Evolutionary conservation across 2,888 invertebrate species (phyloP), one percentile per base, ranked within the genome.

Genomic region (Polydrusus pterygomalis): DNA sequence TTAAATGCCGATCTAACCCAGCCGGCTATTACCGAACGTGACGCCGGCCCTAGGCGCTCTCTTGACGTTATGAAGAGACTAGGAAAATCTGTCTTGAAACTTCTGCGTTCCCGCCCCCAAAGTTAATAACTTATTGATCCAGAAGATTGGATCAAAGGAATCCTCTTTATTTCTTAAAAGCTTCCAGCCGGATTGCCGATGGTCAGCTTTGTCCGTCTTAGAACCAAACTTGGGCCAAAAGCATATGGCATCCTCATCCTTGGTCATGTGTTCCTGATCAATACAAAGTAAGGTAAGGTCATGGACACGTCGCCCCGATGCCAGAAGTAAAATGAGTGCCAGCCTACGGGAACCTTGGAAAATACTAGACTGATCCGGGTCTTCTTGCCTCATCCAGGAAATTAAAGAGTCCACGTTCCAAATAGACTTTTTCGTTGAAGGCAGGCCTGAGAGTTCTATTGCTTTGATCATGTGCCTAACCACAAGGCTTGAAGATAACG

Each of bases 221-320:
- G 81, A 82, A 0, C 81, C 80, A 34, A 81, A 82, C n/a, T 58
- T 34, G n/a, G 81, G 81, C 79, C 79, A 80, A 38, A 82, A 72
- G 9, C 38, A 38, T 7, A 38, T 38, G 70, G 69, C 17, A 81
- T 54, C n/a, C 47, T 11, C 45, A 25, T 45, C 47, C 11, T 15
- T 2, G 15, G n/a, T 8, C 45, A 70, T 43, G 30, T 40, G 3
- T 63, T 62, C 43, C 8, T 60, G 8, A 54, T 75, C 40, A 47
- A 64, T 49, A 54, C 70, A 49, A 40, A 79, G 43, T 20, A 78
- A 43, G 56, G 79, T 64, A 40, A 68, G 47, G 60, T 81, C 72
- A 64, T 70, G 67, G 38, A 78, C 17, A 45, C 65, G 71, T 54
- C 71, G 34, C 60, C 74, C 70, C 34, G 79, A 79, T 6, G 77